Base-by-base conservation (phyloP, 2,113 vertebrate genomes). In the Toxostoma redivivum region DNA sequence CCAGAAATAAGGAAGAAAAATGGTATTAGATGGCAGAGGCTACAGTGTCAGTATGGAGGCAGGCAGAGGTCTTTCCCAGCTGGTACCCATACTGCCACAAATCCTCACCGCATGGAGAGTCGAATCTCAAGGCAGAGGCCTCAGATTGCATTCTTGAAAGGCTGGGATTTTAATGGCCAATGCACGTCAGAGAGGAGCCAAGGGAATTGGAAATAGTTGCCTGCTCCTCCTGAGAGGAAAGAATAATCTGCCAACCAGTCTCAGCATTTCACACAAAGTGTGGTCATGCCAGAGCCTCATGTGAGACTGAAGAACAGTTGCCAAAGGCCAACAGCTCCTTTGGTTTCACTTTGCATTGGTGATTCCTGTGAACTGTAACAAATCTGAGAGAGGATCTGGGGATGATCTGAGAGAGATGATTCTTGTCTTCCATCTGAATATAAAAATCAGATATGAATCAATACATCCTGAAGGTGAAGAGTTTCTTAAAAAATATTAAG, bases 101-200 rank as follows among this genome's bases (percentile, higher is more conserved):
- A 57, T 37, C 35, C 25, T 86, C 0, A 0, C 50, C 35, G 13
- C 38, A 17, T 0, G 2, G 42, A 74, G 28, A 54, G 8, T 12
- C 11, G 2, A 25, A 24, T 78, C 47, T 72, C 16, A 27, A 67
- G 53, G 24, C 0, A 67, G 50, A 42, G 7, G 7, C 18, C 73
- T 70, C 37, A 47, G 22, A 61, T 4, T 53, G 28, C 25, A 9
- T 71, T 82, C 21, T 50, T 86, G 38, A 81, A 40, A 58, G 22
- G 11, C 19, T 73, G 50, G 24, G 28, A 65, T 2, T 45, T 69
- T 69, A 60, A 70, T 48, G 24, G 48, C 18, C 45, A 35, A 1
- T 20, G 12, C 35, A 31, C 15, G 12, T 45, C 44, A 60, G 38
- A 86, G 47, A 81, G 15, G 21, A 92, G n/a, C 5, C 23, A 51